Evolutionary conservation across 2,888 invertebrate species (phyloP).

Genomic region (Eurois occulta): DNA sequence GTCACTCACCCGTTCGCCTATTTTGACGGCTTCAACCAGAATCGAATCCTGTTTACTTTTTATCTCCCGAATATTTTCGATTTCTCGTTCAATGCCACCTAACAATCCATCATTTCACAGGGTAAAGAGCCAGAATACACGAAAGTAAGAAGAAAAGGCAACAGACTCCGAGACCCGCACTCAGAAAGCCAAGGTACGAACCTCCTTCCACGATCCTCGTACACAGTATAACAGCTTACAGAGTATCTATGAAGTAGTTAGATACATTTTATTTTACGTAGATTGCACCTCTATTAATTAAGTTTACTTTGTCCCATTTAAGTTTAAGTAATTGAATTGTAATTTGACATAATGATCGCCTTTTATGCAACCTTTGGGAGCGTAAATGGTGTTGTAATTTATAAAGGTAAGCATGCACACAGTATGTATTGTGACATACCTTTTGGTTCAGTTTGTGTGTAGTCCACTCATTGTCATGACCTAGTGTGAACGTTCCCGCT

Average conservation of each 20-base stretch:
- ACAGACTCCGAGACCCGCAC: conserved; percentile 94
- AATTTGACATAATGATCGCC: conserved; percentile 89
- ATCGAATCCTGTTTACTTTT: neutral
- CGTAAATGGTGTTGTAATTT: conserved; percentile 90
- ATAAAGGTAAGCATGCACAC: conserved; percentile 90
- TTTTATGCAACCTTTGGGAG: conserved; percentile 90
- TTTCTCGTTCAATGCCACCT: neutral
- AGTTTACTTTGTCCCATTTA: conserved; percentile 86
- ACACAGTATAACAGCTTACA: conserved; percentile 76
- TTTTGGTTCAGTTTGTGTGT: conserved; percentile 73
- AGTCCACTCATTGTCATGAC: conserved; percentile 68
- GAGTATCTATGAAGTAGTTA: conserved; percentile 84
- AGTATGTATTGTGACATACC: conserved; percentile 80
- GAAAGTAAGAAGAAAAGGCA: conserved; percentile 95
- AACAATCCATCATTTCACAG: conserved; percentile 76
- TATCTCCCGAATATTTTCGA: neutral
- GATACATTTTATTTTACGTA: conserved; percentile 87
- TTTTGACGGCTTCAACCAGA: neutral
- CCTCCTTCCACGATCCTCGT: conserved; percentile 37
- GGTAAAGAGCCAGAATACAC: conserved; percentile 96
- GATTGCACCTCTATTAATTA: conserved; percentile 86
- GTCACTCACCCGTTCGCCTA: neutral
- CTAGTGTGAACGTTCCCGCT: conserved; percentile 64
- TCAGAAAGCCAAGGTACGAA: conserved; percentile 93
- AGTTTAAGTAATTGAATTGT: conserved; percentile 86